These are phyloP conservation scores for Tachycineta bicolor DNA, from an alignment of 2,113 vertebrate species.

Conservation along the genomic window DNA sequence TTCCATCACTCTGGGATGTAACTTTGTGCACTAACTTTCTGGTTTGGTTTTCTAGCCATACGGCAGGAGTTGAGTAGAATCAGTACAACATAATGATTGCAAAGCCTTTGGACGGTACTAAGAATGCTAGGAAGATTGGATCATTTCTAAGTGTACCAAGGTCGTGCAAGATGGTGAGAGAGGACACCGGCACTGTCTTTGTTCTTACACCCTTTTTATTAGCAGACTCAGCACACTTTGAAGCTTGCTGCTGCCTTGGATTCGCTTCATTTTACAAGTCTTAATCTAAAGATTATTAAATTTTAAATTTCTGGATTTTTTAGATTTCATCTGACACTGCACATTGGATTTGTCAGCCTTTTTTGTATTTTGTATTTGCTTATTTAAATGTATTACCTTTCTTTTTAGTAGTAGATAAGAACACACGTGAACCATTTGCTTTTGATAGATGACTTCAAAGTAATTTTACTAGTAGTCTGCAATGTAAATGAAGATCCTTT, in stretches of 20 bases:
- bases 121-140: constrained; percentile 68
- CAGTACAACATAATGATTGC: constrained; percentile 88
- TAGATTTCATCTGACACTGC: constrained; percentile 88
- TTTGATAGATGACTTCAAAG: constrained; percentile 79
- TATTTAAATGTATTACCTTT: constrained; percentile 85
- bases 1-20: not conserved
- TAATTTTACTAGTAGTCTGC: constrained; percentile 76
- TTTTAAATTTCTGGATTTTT: constrained; percentile 89
- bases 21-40: constrained; percentile 2
- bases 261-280: constrained; percentile 78
- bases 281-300: constrained; percentile 78
- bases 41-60: constrained; percentile 84
- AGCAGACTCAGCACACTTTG: constrained; percentile 88
- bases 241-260: constrained; percentile 87
- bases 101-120: constrained; percentile 47
- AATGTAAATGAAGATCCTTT: constrained; percentile 72
- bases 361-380: constrained; percentile 92
- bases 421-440: constrained; percentile 74
- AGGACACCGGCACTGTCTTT: constrained; percentile 75
- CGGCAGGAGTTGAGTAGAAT: constrained; percentile 96
- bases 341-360: constrained; percentile 87
- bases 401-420: constrained; percentile 78
- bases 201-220: constrained; percentile 86
- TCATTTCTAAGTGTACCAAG: constrained; percentile 70
- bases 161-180: constrained; percentile 65